Percentiles rank a stretch among this genome's conserved stretches.
Conservation (phyloP, 1,140 invertebrate genomes). For the Drosophila ficusphila region DNA sequence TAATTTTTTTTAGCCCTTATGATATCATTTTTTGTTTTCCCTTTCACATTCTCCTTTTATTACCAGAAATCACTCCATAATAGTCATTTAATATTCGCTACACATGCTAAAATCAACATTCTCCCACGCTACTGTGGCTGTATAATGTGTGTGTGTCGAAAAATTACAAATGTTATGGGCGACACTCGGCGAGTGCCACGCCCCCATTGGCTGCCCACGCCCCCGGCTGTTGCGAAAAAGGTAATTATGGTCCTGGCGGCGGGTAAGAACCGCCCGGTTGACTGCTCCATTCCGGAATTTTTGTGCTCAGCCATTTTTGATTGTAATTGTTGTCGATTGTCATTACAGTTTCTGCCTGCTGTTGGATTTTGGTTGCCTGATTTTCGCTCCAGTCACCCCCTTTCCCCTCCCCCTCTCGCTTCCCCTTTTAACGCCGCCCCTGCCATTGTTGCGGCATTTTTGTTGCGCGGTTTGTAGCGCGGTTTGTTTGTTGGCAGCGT, state of each 20-base stretch:
- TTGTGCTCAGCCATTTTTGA: constrained; percentile 70
- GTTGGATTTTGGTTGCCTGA: constrained; percentile 68
- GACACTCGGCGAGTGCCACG: constrained; percentile 47
- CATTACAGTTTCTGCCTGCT: constrained; percentile 68
- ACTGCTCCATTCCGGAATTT: constrained; percentile 54
- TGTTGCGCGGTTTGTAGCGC: constrained; percentile 65
- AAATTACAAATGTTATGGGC: constrained; percentile 77
- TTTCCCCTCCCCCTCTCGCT: not conserved
- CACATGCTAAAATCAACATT: not conserved
- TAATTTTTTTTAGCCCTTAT: not conserved
- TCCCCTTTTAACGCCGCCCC: not conserved
- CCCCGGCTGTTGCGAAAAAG: constrained; percentile 43
- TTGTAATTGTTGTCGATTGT: constrained; percentile 82
- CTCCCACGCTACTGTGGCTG: not conserved
- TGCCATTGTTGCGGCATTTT: constrained; percentile 69
- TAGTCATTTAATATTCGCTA: constrained; percentile 8
- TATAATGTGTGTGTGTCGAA: constrained; percentile 24
- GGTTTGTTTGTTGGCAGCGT: constrained; percentile 76
- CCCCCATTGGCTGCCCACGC: constrained; percentile 10
- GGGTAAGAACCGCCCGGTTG: constrained; percentile 8
- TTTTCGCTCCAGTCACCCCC: constrained; percentile 39
- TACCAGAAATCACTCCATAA: not conserved
- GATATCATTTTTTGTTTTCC: not conserved
- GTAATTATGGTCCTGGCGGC: constrained; percentile 66
- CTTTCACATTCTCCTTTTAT: too few relatives aligned